phyloP scores from a whole-genome alignment of 2,797 vertebrate species.

The Adrianichthys oophorus region DNA sequence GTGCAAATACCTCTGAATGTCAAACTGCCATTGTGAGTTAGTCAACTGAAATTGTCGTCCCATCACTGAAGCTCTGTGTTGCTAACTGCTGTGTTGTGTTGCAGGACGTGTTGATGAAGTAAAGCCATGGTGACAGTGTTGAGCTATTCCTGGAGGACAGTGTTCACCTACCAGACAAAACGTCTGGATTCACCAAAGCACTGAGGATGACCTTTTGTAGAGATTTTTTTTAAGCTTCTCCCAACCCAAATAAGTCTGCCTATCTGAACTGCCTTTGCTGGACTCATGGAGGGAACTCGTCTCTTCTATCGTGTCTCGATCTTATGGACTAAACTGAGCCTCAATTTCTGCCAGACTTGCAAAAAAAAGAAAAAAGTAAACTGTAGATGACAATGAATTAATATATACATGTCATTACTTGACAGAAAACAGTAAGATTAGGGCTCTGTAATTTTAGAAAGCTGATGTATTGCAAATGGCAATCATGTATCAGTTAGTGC shows the following conservation, averaged over 20 bases:
- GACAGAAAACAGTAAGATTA: constrained; percentile 75
- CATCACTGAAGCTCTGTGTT: not conserved
- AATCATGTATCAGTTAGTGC: constrained; percentile 76
- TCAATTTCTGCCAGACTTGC: constrained; percentile 74
- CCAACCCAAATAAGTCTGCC: constrained; percentile 51
- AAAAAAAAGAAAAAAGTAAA: constrained; percentile 57
- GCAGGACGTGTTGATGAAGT: constrained; percentile 85
- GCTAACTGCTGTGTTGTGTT: constrained; percentile 32
- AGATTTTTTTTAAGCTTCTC: constrained; percentile 7
- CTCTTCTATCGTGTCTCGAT: constrained; percentile 53
- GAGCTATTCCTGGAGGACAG: constrained; percentile 27
- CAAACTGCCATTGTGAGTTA: not conserved
- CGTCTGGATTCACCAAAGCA: constrained; percentile 46
- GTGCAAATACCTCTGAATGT: not conserved
- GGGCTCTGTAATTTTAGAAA: constrained; percentile 70
- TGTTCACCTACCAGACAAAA: constrained; percentile 43
- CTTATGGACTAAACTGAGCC: constrained; percentile 72
- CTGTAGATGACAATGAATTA: constrained; percentile 70
- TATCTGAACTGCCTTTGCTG: constrained; percentile 61
- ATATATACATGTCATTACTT: constrained; percentile 76
- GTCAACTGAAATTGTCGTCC: not conserved
- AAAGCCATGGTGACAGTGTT: constrained; percentile 56
- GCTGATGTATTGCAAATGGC: constrained; percentile 81
- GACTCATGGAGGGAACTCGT: constrained; percentile 59
- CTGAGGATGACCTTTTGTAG: constrained; percentile 38